Conservation (phyloP, 2,113 vertebrate genomes). For the Eublepharis macularius region DNA sequence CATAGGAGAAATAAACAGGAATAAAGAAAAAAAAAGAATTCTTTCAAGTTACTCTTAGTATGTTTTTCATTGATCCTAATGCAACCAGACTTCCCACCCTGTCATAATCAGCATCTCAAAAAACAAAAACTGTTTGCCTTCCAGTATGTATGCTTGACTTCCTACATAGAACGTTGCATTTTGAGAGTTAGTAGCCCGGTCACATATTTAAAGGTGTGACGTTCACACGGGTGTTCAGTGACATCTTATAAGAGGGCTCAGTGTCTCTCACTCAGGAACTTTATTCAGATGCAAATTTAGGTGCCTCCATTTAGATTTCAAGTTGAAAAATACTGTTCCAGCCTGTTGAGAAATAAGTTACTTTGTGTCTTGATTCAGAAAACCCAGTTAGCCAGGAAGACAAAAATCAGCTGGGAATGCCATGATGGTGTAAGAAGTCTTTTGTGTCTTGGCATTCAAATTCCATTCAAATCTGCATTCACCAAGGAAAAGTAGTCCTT, state of each 20-base stretch:
- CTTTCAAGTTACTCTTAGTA: not conserved
- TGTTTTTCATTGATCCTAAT: not conserved
- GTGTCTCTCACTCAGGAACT: constrained; percentile 1
- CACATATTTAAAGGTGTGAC: constrained; percentile 3
- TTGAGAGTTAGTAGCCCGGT: not conserved
- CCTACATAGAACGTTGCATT: not conserved
- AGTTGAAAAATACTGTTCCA: constrained; percentile 20
- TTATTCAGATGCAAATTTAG: not conserved
- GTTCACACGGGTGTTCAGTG: not conserved
- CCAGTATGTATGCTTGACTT: not conserved
- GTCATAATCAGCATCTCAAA: not conserved
- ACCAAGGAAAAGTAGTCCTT: not conserved
- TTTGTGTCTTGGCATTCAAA: constrained; percentile 4
- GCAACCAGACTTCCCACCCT: not conserved
- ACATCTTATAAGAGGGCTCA: not conserved
- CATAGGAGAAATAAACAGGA: not conserved
- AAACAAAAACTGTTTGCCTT: not conserved
- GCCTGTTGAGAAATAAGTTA: constrained; percentile 23
- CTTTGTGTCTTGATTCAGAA: constrained; percentile 6
- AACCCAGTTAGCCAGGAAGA: not conserved
- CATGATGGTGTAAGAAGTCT: not conserved
- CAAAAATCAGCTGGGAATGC: constrained; percentile 16
- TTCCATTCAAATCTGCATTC: constrained; percentile 25
- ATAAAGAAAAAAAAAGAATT: not conserved
- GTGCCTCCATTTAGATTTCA: constrained; percentile 8